phyloP scores from a whole-genome alignment of 2,888 invertebrate species.

The Xestia rhomboidea region DNA sequence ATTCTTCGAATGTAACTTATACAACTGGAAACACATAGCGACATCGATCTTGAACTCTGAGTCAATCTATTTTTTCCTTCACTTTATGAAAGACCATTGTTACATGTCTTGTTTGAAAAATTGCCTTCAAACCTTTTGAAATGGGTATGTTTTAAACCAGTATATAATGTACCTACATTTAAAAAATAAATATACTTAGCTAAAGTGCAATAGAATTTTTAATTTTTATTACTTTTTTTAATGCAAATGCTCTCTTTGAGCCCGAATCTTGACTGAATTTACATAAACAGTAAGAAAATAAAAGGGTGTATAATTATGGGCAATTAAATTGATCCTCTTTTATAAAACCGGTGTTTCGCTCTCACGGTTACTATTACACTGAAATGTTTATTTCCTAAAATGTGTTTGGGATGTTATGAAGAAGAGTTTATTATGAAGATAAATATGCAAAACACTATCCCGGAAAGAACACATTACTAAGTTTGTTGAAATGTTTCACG shows the following conservation, averaged over 20 bases:
- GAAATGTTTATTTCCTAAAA: constrained; percentile 20
- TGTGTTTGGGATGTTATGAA: constrained; percentile 16
- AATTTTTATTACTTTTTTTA: not conserved
- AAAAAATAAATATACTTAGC: not conserved
- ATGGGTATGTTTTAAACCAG: constrained; percentile 56
- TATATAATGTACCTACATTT: not conserved
- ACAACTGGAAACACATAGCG: constrained; percentile 60
- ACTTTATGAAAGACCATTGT: constrained; percentile 56
- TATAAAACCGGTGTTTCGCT: not conserved
- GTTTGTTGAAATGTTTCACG: constrained; percentile 76
- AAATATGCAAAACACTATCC: constrained; percentile 51
- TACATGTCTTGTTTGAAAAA: constrained; percentile 39
- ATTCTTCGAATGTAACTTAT: constrained; percentile 62
- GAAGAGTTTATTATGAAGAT: constrained; percentile 32
- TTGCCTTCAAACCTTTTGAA: not conserved
- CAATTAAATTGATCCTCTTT: not conserved
- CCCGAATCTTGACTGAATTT: not conserved
- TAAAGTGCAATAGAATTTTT: not conserved
- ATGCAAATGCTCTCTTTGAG: not conserved
- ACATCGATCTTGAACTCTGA: constrained; percentile 17
- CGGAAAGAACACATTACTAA: constrained; percentile 47
- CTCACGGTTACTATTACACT: not conserved
- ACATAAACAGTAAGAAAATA: not conserved
- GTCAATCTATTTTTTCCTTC: constrained; percentile 43
- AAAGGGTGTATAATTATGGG: not conserved